Base-by-base conservation (phyloP, 2,797 vertebrate genomes). In the Pseudomugil tenellus region DNA sequence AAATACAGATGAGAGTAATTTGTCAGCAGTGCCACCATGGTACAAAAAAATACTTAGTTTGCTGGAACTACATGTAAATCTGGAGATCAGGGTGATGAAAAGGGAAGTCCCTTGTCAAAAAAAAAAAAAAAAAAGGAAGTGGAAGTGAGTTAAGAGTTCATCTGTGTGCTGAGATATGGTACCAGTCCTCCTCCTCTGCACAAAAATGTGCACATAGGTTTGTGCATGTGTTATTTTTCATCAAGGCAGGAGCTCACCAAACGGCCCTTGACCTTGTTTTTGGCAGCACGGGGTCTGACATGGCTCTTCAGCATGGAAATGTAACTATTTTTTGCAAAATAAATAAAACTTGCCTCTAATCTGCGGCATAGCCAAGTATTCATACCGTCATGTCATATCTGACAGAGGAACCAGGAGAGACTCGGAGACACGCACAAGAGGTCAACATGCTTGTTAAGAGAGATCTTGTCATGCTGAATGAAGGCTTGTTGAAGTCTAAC, bases 81-180 rank as follows among this genome's bases (percentile, higher is more conserved):
- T 75, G 58, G 29, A 56, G 56, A 51, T 72, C 19, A 3, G 29
- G 17, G 9, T 43, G 14, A 28, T 51, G 34, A 57, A 26, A 14
- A 72, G 25, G 54, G 60, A 68, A 64, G 55, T 80, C 73, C 37
- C 23, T 43, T 66, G 28, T 52, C 13, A 84, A 58, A 79, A 87
- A 77, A 74, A 63, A 70, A 79, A 16, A 89, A 89, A 72, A 73
- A n/a, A n/a, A n/a, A n/a, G n/a, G n/a, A n/a, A n/a, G n/a, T n/a
- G 79, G 85, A 90, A 87, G 66, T 56, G 51, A 63, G 54, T 21
- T 26, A 26, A 41, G 34, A 48, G 21, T 58, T 57, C 16, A 3
- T 58, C 61, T 34, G 16, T 26, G 28, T 39, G 34, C 52, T 69
- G 55, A 62, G 63, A 48, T 74, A 17, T 46, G 43, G n/a, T 60